These are phyloP conservation scores for Nipponacmea schrenckii DNA, from an alignment of 2,888 invertebrate genomes.

Conservation along the genomic window DNA sequence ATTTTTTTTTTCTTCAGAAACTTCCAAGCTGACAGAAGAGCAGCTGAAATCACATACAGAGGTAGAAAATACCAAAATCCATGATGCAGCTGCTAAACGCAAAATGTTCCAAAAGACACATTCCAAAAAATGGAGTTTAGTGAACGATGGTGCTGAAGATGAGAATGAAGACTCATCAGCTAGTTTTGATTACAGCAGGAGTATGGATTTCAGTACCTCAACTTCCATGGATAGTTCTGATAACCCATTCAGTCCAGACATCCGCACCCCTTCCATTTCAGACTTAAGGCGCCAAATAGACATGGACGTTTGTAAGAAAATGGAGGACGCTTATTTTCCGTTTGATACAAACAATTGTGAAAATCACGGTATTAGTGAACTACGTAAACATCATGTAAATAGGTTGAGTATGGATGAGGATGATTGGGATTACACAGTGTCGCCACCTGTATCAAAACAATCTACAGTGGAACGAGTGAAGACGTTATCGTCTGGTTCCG, in stretches of 20 bases:
- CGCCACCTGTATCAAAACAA: conserved; percentile 31
- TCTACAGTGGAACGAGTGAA: conserved; percentile 28
- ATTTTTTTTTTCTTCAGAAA: background rate
- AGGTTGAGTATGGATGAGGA: conserved; percentile 36
- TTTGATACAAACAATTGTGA: conserved; percentile 6
- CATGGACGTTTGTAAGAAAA: background rate
- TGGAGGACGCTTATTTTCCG: conserved; percentile 21
- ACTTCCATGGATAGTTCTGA: conserved; percentile 42
- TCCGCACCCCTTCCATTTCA: background rate
- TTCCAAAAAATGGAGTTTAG: conserved; percentile 24
- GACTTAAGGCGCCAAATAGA: background rate
- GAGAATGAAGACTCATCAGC: conserved; percentile 7
- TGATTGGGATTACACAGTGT: conserved; percentile 44
- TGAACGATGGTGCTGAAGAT: conserved; percentile 15
- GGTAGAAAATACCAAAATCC: conserved; percentile 9
- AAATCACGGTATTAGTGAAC: conserved; percentile 29
- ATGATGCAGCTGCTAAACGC: conserved; percentile 37
- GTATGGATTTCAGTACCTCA: conserved; percentile 36
- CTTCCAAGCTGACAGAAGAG: background rate
- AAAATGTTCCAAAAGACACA: conserved; percentile 34
- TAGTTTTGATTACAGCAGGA: conserved; percentile 27
- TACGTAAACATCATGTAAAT: conserved; percentile 38
- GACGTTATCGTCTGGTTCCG: conserved; percentile 11
- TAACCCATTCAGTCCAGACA: conserved; percentile 9
- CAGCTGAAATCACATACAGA: background rate